Evolutionary conservation across 2,888 invertebrate species (phyloP).

Genomic region (Micropterix aruncella): DNA sequence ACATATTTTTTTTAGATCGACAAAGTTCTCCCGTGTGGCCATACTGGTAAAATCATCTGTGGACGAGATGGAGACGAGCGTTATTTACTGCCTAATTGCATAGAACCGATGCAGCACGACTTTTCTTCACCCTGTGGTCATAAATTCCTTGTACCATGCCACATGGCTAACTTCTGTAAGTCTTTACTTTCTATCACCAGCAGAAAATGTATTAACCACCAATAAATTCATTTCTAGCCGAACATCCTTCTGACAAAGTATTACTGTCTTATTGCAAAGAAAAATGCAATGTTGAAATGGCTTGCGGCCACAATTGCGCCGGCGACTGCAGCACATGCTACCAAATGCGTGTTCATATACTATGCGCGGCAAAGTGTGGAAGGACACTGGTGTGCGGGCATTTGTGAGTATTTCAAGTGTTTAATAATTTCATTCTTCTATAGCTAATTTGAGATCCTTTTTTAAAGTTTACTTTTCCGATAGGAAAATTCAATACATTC

Average conservation of each 20-base stretch:
- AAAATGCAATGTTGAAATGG: constrained; percentile 19
- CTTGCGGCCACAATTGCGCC: constrained; percentile 25
- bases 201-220: too few species aligned
- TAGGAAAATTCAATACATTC: too few species aligned
- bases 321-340: constrained; percentile 32
- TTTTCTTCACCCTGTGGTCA: constrained; percentile 22
- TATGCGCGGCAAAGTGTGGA: constrained; percentile 31
- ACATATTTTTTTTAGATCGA: too few species aligned
- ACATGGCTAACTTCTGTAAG: too few species aligned
- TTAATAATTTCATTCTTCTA: too few species aligned
- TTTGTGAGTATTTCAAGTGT: too few species aligned
- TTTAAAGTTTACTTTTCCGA: too few species aligned
- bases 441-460: too few species aligned
- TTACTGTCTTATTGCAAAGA: constrained; percentile 19
- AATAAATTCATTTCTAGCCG: too few species aligned
- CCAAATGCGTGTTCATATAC: constrained; percentile 35
- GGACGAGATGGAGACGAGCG: too few species aligned
- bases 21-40: constrained; percentile 21
- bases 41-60: too few species aligned
- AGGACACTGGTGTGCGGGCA: constrained; percentile 39
- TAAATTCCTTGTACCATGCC: constrained; percentile 15
- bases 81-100: constrained; percentile 16
- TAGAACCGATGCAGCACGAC: constrained; percentile 15
- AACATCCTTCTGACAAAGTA: constrained; percentile 9
- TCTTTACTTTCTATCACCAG: too few species aligned